A percentile compares a stretch with the other conserved stretches of the same genome.
phyloP scores from a whole-genome alignment of 1,140 invertebrate species.

The Eriocheir sinensis region DNA sequence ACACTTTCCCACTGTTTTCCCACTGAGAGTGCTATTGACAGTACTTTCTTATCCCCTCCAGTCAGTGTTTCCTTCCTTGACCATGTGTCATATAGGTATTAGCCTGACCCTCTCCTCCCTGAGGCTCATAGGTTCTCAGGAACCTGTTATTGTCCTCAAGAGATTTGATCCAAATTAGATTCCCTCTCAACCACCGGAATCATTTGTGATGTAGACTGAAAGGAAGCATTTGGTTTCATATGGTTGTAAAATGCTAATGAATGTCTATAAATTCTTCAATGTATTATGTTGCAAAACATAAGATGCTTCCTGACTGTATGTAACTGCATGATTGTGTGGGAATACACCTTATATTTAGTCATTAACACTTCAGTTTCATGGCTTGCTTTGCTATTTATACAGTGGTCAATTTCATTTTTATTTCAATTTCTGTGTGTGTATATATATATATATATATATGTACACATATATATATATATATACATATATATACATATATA shows the following conservation, averaged over 20 bases:
- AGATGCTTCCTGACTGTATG: constrained; percentile 53
- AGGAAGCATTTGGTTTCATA: constrained; percentile 38
- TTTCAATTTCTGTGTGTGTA: background rate
- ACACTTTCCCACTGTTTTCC: constrained; percentile 60
- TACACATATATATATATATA: constrained; percentile 31
- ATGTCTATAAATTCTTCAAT: background rate
- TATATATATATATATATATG: constrained; percentile 28
- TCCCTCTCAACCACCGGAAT: constrained; percentile 73
- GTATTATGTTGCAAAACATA: background rate
- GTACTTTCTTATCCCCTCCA: background rate
- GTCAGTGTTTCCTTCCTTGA: background rate
- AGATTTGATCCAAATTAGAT: constrained; percentile 54
- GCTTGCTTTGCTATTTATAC: constrained; percentile 57
- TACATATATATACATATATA: background rate
- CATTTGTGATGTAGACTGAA: constrained; percentile 56
- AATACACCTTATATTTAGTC: background rate
- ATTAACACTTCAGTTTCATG: background rate
- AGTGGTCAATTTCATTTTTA: constrained; percentile 16
- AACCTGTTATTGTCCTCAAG: constrained; percentile 56
- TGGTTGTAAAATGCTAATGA: background rate
- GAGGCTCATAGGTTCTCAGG: constrained; percentile 30
- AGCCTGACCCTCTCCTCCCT: background rate
- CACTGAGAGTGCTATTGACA: background rate
- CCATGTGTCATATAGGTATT: constrained; percentile 41
- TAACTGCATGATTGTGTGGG: constrained; percentile 52